Evolutionary conservation across 2,113 vertebrate species (phyloP).

Genomic region (Heptranchias perlo): DNA sequence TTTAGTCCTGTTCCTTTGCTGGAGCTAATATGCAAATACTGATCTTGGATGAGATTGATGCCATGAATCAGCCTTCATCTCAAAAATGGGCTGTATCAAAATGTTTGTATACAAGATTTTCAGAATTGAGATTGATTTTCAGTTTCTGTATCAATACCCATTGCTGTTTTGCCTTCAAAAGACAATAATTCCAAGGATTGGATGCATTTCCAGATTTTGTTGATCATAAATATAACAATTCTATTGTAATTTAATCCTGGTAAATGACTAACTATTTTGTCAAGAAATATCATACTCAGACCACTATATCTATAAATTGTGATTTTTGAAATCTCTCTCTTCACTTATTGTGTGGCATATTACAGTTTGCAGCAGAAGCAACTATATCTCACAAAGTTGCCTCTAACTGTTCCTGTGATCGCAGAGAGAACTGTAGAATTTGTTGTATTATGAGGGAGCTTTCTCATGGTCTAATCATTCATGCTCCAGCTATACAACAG

Average conservation of each 20-base stretch:
- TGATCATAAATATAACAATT: background rate
- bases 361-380: background rate
- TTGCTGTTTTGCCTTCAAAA: background rate
- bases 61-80: background rate
- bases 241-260: background rate
- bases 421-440: background rate
- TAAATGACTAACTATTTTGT: background rate
- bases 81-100: background rate
- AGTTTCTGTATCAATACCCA: background rate
- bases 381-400: background rate
- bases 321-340: background rate
- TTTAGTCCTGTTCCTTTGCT: conserved; percentile 55
- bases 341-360: too few relatives aligned
- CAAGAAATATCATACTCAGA: background rate
- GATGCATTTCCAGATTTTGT: background rate
- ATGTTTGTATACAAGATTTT: background rate
- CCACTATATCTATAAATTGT: background rate
- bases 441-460: background rate
- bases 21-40: conserved; percentile 59
- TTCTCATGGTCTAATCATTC: background rate
- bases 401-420: background rate
- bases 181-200: background rate
- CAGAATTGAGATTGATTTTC: background rate
- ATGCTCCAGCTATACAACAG: background rate
- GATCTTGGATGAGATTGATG: conserved; percentile 48